Evolutionary conservation across 2,113 vertebrate genomes (phyloP), one percentile per base, ranked within the genome.

Genomic region (Rissa tridactyla): DNA sequence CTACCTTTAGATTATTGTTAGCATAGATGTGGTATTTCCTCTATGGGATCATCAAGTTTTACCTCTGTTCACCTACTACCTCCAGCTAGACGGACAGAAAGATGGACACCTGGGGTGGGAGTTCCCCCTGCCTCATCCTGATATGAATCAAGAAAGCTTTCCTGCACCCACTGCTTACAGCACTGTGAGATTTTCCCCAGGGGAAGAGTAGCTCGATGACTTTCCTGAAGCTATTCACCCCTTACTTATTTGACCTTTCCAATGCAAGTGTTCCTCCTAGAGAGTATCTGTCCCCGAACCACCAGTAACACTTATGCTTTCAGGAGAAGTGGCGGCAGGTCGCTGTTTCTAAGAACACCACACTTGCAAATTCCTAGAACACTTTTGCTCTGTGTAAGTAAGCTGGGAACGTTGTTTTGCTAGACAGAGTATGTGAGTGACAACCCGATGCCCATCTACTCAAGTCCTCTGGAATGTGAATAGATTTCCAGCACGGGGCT

Each of bases 361-460:
- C 91, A 94, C 93, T 97, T 91, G 91, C 87, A 88, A 96, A 97
- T 97, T 97, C 97, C 95, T 94, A 88, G 97, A 97, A 97, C 96
- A 86, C 82, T 97, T 97, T 58, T 90, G 68, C 91, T 83, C 62
- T 94, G 85, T 95, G 75, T 97, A 95, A 95, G 95, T 94, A 75
- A 94, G 86, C 66, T 60, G 92, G 95, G 93, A 97, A 92, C 95
- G 38, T 93, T 96, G 95, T 96, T 97, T 96, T 95, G 88, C 95
- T 92, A 96, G 96, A 92, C 94, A 81, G 93, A 92, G 94, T 92
- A 93, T 94, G 86, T 25, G 79, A 97, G 88, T 91, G 89, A 92
- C 91, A 94, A 75, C 87, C 85, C 18, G 0, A 85, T 97, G 89
- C 93, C 95, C 95, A 94, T 94, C 91, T 92, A 95, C 94, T 91